Base-by-base conservation (phyloP, 2,888 invertebrate species). In the Ectemnius continuus region DNA sequence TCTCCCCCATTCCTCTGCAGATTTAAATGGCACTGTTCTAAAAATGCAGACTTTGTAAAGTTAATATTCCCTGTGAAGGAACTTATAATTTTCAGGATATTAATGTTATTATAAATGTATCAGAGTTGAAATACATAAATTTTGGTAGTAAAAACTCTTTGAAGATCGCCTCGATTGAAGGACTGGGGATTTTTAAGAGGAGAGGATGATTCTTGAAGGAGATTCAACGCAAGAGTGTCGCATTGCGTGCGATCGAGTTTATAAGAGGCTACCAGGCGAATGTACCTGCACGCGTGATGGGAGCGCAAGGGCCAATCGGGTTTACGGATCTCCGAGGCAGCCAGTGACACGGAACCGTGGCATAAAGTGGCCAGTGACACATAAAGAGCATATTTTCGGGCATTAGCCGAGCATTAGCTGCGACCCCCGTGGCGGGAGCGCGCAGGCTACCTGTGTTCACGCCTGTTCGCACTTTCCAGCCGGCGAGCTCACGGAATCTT, bases 311-410 rank as follows among this genome's bases (percentile, higher is more conserved):
- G 8, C 5, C 45, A 58, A 79, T 69, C 67, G 68, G 8, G 23
- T 59, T 58, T 45, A 57, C 47, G 62, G 60, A 77, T 67, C 68
- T 72, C 46, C 26, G 56, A 69, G 56, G 57, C 57, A 47, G 36
- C 70, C 57, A 61, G 6, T 75, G 79, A 83, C 85, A 83, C 73
- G 78, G 73, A 85, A 84, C 71, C 78, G 59, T 52, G 73, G 83
- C 81, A 87, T 84, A 87, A 88, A 90, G 88, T 89, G 88, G 87
- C 88, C 87, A 90, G 88, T 90, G 90, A 90, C 90, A 90, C 90
- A 90, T 90, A 89, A 90, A 90, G 87, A 88, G 89, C 90, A 90
- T 89, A 89, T 88, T 89, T 90, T 86, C 67, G 83, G 81, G 89
- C 76, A 89, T 90, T 89, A 90, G 56, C 75, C 65, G 28, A 86